A percentile compares a stretch with the other conserved stretches of the same genome.
phyloP scores from a whole-genome alignment of 2,888 invertebrate genomes.

The Acrobasis repandana region DNA sequence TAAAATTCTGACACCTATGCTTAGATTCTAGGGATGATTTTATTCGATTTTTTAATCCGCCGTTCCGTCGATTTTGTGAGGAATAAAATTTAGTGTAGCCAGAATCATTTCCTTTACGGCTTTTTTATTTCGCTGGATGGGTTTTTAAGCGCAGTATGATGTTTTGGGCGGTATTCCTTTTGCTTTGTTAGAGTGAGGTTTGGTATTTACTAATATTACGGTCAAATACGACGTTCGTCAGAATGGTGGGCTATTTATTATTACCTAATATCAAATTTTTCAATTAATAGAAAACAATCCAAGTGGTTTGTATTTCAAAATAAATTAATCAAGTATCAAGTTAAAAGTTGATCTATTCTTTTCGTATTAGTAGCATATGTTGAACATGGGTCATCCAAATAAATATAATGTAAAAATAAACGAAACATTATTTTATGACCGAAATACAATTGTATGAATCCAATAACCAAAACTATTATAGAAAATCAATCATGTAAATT shows the following conservation, averaged over 20 bases:
- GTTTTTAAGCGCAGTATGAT: conserved; percentile 15
- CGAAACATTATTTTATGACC: neutral
- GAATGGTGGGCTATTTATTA: too few relatives aligned
- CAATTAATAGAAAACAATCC: too few relatives aligned
- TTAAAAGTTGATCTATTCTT: too few relatives aligned
- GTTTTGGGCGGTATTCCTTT: conserved; percentile 14
- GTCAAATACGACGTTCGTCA: too few relatives aligned
- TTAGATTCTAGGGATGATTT: conserved; percentile 46
- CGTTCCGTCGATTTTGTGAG: conserved; percentile 33
- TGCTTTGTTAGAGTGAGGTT: conserved; percentile 20
- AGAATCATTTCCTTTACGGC: conserved; percentile 27
- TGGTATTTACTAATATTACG: too few relatives aligned
- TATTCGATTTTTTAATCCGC: conserved; percentile 44
- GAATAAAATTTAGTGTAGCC: conserved; percentile 27
- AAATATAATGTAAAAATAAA: too few relatives aligned
- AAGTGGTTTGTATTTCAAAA: too few relatives aligned
- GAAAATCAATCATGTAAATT: conserved; percentile 11
- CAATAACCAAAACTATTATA: neutral
- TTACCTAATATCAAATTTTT: too few relatives aligned
- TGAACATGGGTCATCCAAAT: too few relatives aligned
- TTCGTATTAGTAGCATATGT: too few relatives aligned
- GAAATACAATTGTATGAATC: neutral
- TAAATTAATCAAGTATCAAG: too few relatives aligned
- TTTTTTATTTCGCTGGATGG: conserved; percentile 24
- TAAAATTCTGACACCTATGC: conserved; percentile 52